Conservation (phyloP, 2,113 vertebrate species). For the Columba janthina region DNA sequence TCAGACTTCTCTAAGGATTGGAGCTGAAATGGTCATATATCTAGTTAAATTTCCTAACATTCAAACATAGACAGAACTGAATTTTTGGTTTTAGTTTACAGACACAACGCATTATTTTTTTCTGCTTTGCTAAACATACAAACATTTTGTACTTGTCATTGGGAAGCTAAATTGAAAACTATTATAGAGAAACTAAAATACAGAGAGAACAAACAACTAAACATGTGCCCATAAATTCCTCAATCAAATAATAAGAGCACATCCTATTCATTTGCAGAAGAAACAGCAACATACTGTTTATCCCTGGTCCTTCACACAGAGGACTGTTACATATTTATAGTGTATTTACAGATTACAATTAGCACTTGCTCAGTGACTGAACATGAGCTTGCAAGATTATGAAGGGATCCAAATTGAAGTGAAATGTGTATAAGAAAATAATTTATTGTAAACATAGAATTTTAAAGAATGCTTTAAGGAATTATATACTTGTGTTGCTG, state of each 20-base stretch:
- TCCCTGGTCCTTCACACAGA: neutral
- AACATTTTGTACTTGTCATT: neutral
- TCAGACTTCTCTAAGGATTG: neutral
- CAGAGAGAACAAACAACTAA: neutral
- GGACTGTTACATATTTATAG: constrained; percentile 5
- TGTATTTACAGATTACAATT: constrained; percentile 11
- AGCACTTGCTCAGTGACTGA: neutral
- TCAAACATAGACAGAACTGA: neutral
- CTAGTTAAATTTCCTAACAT: neutral
- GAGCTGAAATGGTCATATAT: neutral
- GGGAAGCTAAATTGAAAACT: neutral
- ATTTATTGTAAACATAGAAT: neutral
- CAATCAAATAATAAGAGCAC: neutral
- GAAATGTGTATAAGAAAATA: neutral
- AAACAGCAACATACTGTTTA: neutral
- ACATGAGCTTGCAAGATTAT: constrained; percentile 22
- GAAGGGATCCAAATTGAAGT: neutral
- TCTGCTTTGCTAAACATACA: neutral
- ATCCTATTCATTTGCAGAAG: neutral
- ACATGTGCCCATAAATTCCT: neutral
- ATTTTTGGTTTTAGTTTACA: neutral
- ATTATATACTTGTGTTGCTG: neutral
- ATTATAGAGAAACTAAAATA: neutral
- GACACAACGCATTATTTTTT: neutral
- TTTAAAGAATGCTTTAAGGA: neutral